Percentiles rank a stretch among this genome's conserved stretches.
Evolutionary conservation across 2,113 vertebrate species (phyloP).

Genomic region (Mormyrus lacerda): DNA sequence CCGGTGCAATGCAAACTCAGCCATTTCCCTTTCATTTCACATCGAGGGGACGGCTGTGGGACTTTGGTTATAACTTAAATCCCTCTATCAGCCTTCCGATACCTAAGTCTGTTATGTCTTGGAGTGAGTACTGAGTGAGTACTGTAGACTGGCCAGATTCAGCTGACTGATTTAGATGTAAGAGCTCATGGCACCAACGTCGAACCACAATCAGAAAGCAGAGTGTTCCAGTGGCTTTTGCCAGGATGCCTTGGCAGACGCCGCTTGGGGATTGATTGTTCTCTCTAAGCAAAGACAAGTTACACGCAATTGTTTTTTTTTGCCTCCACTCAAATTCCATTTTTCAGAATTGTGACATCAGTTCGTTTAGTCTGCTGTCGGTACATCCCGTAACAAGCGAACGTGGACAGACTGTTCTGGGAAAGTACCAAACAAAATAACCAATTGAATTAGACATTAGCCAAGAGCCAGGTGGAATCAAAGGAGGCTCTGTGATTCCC

Average conservation of each 20-base stretch:
- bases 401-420: not conserved
- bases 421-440: not conserved
- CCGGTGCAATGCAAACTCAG: not conserved
- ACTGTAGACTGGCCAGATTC: not conserved
- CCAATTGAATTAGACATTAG: not conserved
- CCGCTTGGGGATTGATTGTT: not conserved
- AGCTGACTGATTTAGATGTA: not conserved
- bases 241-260: not conserved
- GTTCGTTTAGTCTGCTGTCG: not conserved
- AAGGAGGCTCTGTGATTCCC: not conserved
- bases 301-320: not conserved
- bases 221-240: not conserved
- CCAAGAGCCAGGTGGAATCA: not conserved
- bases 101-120: constrained; percentile 2
- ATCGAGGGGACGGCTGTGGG: not conserved
- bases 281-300: not conserved
- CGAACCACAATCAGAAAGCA: not conserved
- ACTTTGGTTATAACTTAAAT: not conserved
- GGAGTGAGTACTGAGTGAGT: too few relatives aligned
- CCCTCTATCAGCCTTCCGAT: not conserved
- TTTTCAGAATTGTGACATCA: not conserved
- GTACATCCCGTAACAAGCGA: not conserved
- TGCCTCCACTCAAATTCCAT: not conserved
- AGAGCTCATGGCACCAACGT: not conserved
- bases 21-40: not conserved